Evolutionary conservation across 2,888 invertebrate genomes (phyloP).

Genomic region (Calliopum simillimum): DNA sequence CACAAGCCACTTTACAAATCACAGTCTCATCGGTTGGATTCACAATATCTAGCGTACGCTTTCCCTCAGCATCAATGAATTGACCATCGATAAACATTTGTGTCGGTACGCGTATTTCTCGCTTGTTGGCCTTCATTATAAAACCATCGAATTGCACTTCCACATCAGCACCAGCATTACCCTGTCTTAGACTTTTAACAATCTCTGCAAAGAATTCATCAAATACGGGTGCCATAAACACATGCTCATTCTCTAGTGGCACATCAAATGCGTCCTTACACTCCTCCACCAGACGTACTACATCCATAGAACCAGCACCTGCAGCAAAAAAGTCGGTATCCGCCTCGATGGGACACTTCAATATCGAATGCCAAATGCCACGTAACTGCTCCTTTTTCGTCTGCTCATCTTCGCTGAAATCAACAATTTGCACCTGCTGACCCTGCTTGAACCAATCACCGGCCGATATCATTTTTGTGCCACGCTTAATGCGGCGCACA

Average conservation of each 20-base stretch:
- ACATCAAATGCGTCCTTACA: conserved; percentile 83
- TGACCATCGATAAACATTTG: conserved; percentile 93
- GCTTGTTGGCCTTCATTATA: conserved; percentile 83
- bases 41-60: conserved; percentile 74
- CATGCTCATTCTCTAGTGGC: conserved; percentile 86
- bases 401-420: conserved; percentile 81
- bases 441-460: conserved; percentile 77
- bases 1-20: conserved; percentile 80
- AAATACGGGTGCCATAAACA: conserved; percentile 93
- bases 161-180: conserved; percentile 67
- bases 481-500: conserved; percentile 80
- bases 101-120: conserved; percentile 85
- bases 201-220: conserved; percentile 81
- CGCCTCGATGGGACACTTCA: conserved; percentile 79
- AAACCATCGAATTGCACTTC: conserved; percentile 76
- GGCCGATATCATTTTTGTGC: conserved; percentile 85
- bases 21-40: conserved; percentile 89
- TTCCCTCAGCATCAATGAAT: conserved; percentile 83
- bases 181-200: conserved; percentile 76
- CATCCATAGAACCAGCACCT: conserved; percentile 99
- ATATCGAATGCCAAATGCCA: conserved; percentile 86
- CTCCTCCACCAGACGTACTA: conserved; percentile 90
- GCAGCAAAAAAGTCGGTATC: conserved; percentile 91
- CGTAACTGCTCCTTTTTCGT: conserved; percentile 74
- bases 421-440: conserved; percentile 70